A percentile compares a stretch with the other conserved stretches of the same genome.
Conservation (phyloP, 2,888 invertebrate genomes). For the Scotopteryx bipunctaria region DNA sequence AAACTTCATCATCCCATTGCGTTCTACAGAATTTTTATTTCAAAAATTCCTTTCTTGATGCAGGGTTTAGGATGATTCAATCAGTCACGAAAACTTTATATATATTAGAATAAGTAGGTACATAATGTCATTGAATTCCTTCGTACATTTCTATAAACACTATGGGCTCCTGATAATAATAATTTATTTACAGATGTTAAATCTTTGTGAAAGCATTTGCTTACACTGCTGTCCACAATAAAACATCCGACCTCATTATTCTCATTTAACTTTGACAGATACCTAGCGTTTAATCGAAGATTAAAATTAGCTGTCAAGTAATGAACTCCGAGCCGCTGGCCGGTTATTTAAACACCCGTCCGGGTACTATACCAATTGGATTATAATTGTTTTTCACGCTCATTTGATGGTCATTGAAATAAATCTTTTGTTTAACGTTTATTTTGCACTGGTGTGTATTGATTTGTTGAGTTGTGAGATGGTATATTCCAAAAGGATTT, state of each 20-base stretch:
- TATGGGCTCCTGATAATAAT: too few species aligned
- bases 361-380: conserved; percentile 63
- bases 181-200: background rate
- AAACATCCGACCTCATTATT: conserved; percentile 56
- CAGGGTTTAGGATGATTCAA: too few species aligned
- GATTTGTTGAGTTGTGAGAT: conserved; percentile 31
- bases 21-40: too few species aligned
- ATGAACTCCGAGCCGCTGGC: conserved; percentile 54
- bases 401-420: conserved; percentile 74
- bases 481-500: too few species aligned
- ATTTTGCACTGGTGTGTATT: conserved; percentile 59
- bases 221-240: conserved; percentile 35
- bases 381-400: conserved; percentile 81
- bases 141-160: too few species aligned
- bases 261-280: conserved; percentile 59
- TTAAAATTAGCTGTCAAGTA: conserved; percentile 77
- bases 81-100: too few species aligned
- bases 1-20: too few species aligned
- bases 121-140: too few species aligned
- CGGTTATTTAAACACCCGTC: conserved; percentile 65
- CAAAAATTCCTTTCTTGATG: too few species aligned
- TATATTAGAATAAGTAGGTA: too few species aligned
- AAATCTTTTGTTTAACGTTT: conserved; percentile 66
- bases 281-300: conserved; percentile 72
- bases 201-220: conserved; percentile 31